Evolutionary conservation across 2,888 invertebrate species (phyloP).

Genomic region (Dicyrtomina minuta): DNA sequence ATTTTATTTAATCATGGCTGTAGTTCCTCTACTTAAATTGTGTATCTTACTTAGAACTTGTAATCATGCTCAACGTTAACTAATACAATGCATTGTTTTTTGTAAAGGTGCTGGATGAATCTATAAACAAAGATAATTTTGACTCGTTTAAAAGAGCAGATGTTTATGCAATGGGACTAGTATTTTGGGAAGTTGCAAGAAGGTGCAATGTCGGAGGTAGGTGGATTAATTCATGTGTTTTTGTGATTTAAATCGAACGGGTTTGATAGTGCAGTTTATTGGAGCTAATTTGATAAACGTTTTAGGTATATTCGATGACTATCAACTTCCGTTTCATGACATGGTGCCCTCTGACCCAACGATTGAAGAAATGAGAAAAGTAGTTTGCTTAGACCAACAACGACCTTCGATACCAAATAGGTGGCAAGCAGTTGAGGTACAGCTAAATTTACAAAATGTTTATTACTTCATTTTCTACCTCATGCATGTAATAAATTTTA

Average conservation of each 20-base stretch:
- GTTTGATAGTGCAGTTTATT: too few relatives aligned
- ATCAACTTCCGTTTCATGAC: constrained; percentile 93
- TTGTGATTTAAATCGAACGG: too few relatives aligned
- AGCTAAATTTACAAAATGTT: constrained; percentile 40
- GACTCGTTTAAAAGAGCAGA: constrained; percentile 97
- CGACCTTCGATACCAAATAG: constrained; percentile 88
- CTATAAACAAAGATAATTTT: constrained; percentile 89
- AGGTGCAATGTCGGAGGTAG: constrained; percentile 78
- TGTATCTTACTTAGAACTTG: too few relatives aligned
- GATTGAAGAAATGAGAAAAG: constrained; percentile 90
- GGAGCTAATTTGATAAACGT: too few relatives aligned
- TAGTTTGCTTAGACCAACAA: constrained; percentile 82
- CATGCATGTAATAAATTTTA: too few relatives aligned
- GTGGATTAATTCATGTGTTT: too few relatives aligned
- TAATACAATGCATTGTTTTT: background rate
- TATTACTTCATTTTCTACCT: too few relatives aligned
- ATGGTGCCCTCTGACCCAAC: constrained; percentile 92
- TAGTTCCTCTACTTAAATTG: too few relatives aligned
- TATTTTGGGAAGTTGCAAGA: constrained; percentile 93
- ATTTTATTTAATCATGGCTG: too few relatives aligned
- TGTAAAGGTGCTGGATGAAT: constrained; percentile 78
- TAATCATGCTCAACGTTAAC: too few relatives aligned
- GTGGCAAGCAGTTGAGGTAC: constrained; percentile 77
- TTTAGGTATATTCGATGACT: constrained; percentile 78
- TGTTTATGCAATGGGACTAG: constrained; percentile 93